These are phyloP conservation scores for Pegoplata infirma DNA, from an alignment of 2,888 invertebrate species.

Conservation along the genomic window DNA sequence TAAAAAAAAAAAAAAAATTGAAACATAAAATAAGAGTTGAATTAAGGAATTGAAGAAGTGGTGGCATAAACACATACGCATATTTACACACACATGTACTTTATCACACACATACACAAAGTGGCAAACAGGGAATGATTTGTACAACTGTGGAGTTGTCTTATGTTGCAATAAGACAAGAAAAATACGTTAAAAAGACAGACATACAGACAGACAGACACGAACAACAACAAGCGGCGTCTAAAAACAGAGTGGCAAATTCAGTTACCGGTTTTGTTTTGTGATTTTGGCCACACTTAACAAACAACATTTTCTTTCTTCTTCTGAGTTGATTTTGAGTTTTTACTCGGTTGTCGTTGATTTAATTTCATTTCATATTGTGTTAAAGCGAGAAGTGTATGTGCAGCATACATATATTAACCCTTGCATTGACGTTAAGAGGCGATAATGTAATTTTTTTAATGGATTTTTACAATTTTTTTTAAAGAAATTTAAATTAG, in stretches of 20 bases:
- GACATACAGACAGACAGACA: conserved; percentile 18
- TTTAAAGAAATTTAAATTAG: too few species aligned
- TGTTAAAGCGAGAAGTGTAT: not conserved
- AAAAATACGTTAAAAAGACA: too few species aligned
- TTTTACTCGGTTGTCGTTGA: conserved; percentile 13
- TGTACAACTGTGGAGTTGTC: not conserved
- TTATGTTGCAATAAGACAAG: conserved; percentile 46
- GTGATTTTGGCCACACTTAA: conserved; percentile 44
- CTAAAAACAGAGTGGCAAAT: conserved; percentile 53
- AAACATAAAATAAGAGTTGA: not conserved
- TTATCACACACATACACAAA: not conserved
- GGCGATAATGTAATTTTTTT: too few species aligned
- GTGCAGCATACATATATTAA: not conserved
- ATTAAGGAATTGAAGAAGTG: conserved; percentile 36
- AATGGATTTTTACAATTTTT: too few species aligned
- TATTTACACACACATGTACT: conserved; percentile 14
- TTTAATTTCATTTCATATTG: conserved; percentile 1
- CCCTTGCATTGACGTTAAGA: not conserved
- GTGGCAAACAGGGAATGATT: not conserved
- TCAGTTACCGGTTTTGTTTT: conserved; percentile 54
- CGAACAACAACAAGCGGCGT: conserved; percentile 29
- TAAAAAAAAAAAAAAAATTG: not conserved
- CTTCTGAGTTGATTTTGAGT: conserved; percentile 2
- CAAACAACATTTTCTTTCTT: conserved; percentile 37
- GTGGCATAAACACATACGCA: conserved; percentile 8